Evolutionary conservation across 2,113 vertebrate species (phyloP), one percentile per base, ranked within the genome.

Genomic region (Neofelis nebulosa): DNA sequence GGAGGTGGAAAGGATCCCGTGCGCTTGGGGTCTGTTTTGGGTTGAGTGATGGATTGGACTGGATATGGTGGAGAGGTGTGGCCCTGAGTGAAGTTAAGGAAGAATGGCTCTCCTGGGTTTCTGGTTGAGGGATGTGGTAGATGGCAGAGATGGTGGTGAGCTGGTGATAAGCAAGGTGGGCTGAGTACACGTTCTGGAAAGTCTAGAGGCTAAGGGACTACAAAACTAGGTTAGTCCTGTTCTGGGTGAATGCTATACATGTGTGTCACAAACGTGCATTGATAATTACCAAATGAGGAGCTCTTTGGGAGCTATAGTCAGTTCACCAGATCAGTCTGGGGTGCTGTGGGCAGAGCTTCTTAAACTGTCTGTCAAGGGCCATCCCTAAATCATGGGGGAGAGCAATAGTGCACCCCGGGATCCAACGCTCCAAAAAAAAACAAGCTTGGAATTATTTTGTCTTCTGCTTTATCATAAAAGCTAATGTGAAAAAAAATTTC

Each of bases 391-490:
- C 31, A 48, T 76, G 14, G 1, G 1, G 33, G 7, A 80, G 18
- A 66, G 8, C 79, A 36, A 73, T 0, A 78, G 16, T 25, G 18
- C 38, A 15, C 21, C 36, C 15, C 7, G 13, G 52, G 27, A 73
- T 76, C 14, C 4, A 25, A 9, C 65, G 11, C 4, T 31, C 25
- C 45, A n/a, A 41, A 89, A 61, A 33, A 33, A 95, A 80, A 76
- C 21, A 87, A 61, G 65, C 73, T 71, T 80, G 23, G n/a, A 48
- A 66, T 71, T 63, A 69, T n/a, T 45, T 52, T 86, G 81, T 82
- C 45, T 81, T 83, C 38, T 93, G 55, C 88, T 82, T 79, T 65
- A 71, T 68, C 50, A 81, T 57, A 88, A 97, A 89, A 96, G 16
- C 29, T 33, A 87, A 81, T 27, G 36, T 65, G 36, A 89, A 55